Evolutionary conservation across 2,113 vertebrate genomes (phyloP).

Genomic region (Aythya baeri): DNA sequence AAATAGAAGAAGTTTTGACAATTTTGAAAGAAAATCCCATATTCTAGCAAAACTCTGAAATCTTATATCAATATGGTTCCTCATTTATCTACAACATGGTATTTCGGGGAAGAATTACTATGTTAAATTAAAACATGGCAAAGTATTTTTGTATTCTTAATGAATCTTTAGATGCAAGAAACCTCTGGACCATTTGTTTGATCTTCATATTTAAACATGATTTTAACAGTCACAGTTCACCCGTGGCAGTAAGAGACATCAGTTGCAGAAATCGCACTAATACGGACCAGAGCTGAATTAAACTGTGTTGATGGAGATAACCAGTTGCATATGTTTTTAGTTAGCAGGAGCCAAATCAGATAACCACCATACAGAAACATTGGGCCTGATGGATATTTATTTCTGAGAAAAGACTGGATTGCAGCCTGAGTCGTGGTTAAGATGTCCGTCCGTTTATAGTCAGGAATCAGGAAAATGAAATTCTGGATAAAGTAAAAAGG

Average conservation of each 20-base stretch:
- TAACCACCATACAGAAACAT: constrained; percentile 43
- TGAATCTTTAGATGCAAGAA: constrained; percentile 40
- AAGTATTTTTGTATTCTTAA: constrained; percentile 29
- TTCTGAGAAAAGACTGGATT: background rate
- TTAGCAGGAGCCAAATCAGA: constrained; percentile 64
- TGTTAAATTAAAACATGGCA: constrained; percentile 25
- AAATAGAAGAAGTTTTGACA: background rate
- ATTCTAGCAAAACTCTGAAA: background rate
- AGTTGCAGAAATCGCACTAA: constrained; percentile 65
- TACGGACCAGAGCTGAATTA: constrained; percentile 68
- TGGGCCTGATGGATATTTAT: background rate
- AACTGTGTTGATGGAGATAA: constrained; percentile 72
- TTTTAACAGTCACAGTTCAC: constrained; percentile 72
- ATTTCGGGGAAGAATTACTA: background rate
- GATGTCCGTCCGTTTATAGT: background rate
- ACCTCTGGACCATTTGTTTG: constrained; percentile 65
- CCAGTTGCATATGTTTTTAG: constrained; percentile 69
- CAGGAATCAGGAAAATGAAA: constrained; percentile 62
- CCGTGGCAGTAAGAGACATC: constrained; percentile 69
- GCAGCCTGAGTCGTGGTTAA: background rate
- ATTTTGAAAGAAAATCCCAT: background rate
- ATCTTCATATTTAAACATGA: constrained; percentile 74
- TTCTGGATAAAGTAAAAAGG: constrained; percentile 66
- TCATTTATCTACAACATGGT: background rate
- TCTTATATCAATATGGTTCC: background rate